Evolutionary conservation across 2,888 invertebrate species (phyloP).

Genomic region (Stenurella melanura): DNA sequence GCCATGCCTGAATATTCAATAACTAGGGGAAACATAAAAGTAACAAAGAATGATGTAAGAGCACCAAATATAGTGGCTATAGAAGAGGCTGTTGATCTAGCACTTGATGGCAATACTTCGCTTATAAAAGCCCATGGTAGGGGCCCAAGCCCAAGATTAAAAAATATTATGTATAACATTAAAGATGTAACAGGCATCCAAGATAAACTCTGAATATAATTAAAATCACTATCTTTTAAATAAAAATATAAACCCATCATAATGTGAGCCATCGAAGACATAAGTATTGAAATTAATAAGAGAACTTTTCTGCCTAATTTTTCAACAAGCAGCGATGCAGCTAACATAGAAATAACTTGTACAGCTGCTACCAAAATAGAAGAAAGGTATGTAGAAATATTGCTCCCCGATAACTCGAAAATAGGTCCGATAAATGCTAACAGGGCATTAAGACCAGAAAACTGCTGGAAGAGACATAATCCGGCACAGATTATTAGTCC

Average conservation of each 20-base stretch:
- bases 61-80: slow-evolving; percentile 43
- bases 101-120: slow-evolving; percentile 86
- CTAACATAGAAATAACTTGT: slow-evolving; percentile 81
- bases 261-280: slow-evolving; percentile 80
- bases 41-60: slow-evolving; percentile 48
- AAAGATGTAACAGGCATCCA: slow-evolving; percentile 84
- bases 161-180: slow-evolving; percentile 82
- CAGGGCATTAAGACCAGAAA: slow-evolving; percentile 85
- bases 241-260: slow-evolving; percentile 77
- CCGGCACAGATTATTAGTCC: slow-evolving; percentile 83
- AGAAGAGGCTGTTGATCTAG: slow-evolving; percentile 79
- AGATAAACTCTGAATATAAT: slow-evolving; percentile 70
- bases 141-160: slow-evolving; percentile 82
- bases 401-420: slow-evolving; percentile 81
- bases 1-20: slow-evolving; percentile 43
- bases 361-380: slow-evolving; percentile 86
- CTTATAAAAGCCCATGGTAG: slow-evolving; percentile 88
- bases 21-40: slow-evolving; percentile 53
- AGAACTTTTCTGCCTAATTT: slow-evolving; percentile 82
- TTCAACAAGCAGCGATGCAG: slow-evolving; percentile 86
- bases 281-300: slow-evolving; percentile 80
- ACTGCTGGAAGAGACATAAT: slow-evolving; percentile 88
- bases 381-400: slow-evolving; percentile 78
- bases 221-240: slow-evolving; percentile 70
- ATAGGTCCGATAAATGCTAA: slow-evolving; percentile 85